phyloP scores from a whole-genome alignment of 2,113 vertebrate species.

The Pelmatolapia mariae region DNA sequence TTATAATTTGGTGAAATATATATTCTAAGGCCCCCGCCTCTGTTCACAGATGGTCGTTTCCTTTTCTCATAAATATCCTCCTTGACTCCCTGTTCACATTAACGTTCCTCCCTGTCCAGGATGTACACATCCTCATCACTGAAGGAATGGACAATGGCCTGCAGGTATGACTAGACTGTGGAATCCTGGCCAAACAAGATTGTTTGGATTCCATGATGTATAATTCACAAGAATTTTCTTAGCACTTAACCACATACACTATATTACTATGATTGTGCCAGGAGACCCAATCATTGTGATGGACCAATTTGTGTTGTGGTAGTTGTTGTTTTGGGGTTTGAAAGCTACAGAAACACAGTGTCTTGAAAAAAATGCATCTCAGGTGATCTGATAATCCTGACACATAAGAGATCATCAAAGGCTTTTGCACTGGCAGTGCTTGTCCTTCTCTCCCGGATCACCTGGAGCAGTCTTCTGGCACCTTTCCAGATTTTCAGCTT shows the following conservation, averaged over 20 bases:
- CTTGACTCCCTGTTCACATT: not conserved
- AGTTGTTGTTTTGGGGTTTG: not conserved
- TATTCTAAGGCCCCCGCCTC: not conserved
- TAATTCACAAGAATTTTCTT: not conserved
- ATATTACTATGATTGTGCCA: not conserved
- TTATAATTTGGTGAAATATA: not conserved
- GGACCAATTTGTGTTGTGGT: not conserved
- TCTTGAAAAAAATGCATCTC: not conserved
- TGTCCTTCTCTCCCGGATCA: rapidly evolving
- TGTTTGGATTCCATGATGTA: not conserved
- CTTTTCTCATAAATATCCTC: not conserved
- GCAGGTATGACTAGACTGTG: not conserved
- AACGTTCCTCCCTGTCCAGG: not conserved
- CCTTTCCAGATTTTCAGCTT: not conserved
- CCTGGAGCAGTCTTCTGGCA: not conserved
- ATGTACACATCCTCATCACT: not conserved
- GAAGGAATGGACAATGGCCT: not conserved
- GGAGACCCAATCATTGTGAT: not conserved
- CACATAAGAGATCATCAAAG: not conserved
- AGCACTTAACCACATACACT: not conserved
- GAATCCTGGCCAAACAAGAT: not conserved
- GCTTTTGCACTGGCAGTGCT: not conserved
- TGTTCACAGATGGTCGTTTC: not conserved
- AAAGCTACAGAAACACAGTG: not conserved
- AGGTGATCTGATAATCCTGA: not conserved